These are phyloP conservation scores for Irena cyanogastra DNA, from an alignment of 2,113 vertebrate genomes.

Conservation along the genomic window DNA sequence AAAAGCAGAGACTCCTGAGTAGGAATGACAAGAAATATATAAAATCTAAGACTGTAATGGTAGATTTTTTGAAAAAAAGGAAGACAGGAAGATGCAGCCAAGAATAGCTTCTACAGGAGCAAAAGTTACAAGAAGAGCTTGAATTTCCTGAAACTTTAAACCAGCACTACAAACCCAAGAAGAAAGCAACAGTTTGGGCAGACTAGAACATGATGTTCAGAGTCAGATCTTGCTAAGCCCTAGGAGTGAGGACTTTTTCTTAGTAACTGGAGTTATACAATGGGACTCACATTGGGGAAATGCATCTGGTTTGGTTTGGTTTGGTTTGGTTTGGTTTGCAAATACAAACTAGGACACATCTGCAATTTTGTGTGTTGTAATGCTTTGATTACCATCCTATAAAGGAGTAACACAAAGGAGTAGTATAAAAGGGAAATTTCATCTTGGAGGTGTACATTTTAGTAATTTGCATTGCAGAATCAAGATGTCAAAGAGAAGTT, in stretches of 20 bases:
- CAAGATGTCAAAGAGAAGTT: neutral
- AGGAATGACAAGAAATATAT: neutral
- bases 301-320: neutral
- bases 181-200: neutral
- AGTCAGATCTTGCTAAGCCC: neutral
- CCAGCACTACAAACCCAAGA: neutral
- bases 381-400: neutral
- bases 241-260: neutral
- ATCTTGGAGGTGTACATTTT: neutral
- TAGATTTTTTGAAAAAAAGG: neutral
- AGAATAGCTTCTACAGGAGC: neutral
- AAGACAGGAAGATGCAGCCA: neutral
- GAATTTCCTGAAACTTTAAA: neutral
- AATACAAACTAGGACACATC: neutral
- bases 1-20: neutral
- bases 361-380: neutral
- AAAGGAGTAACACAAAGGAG: neutral
- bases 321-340: neutral
- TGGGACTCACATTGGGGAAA: neutral
- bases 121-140: neutral
- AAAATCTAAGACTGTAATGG: neutral
- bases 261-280: neutral
- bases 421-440: neutral
- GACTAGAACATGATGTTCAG: neutral
- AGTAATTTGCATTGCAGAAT: constrained; percentile 7